Evolutionary conservation across 35 echinoderm and acorn worm species (phyloP).

Genomic region (Patiria miniata): DNA sequence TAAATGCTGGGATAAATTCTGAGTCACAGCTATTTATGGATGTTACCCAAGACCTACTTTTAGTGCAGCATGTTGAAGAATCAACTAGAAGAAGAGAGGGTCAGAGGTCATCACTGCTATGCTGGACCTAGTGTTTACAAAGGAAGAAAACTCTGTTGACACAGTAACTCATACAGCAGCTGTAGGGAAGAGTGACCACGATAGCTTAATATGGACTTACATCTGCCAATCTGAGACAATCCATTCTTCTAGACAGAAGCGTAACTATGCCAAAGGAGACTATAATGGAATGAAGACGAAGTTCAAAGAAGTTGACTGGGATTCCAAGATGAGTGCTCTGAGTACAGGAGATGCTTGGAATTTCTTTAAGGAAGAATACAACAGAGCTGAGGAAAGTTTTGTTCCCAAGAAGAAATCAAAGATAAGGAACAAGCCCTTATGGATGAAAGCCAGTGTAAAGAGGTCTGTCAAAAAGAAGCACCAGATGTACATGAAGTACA

Average conservation of each 20-base stretch:
- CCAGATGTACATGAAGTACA: constrained; percentile 6
- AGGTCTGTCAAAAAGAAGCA: constrained; percentile 12
- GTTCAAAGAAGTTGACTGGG: neutral
- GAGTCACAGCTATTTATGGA: no score
- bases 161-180: neutral
- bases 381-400: neutral
- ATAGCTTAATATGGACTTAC: constrained; percentile 20
- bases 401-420: neutral
- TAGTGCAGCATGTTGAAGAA: no score
- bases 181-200: constrained; percentile 64
- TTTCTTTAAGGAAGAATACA: neutral
- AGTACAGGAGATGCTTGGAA: neutral
- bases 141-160: constrained; percentile 9
- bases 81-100: no score
- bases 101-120: no score
- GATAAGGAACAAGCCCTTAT: neutral
- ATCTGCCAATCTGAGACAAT: neutral
- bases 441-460: neutral
- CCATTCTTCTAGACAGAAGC: neutral
- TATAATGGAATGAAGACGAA: neutral
- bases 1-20: no score
- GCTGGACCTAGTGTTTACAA: no score
- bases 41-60: no score
- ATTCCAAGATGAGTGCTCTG: neutral
- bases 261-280: neutral